phyloP scores from a whole-genome alignment of 2,113 vertebrate species.

The Taurulus bubalis region DNA sequence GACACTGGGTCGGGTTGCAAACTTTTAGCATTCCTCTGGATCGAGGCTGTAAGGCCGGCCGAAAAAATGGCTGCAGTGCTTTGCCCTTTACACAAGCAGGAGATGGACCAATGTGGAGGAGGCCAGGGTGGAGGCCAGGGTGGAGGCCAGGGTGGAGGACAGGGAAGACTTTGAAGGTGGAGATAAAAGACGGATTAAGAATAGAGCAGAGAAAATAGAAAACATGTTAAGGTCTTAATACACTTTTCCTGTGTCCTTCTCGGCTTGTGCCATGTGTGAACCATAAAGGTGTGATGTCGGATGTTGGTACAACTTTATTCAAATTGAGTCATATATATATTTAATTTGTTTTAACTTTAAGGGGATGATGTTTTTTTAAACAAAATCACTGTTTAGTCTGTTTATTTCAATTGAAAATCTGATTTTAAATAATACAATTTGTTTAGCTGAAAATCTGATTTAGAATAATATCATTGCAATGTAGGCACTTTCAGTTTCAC shows the following conservation, averaged over 20 bases:
- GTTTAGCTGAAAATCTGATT: not conserved
- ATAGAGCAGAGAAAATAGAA: not conserved
- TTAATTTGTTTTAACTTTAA: no score
- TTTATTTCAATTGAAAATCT: not conserved
- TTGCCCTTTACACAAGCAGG: slow-evolving; percentile 32
- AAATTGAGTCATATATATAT: not conserved
- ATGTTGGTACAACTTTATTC: not conserved
- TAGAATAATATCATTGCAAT: not conserved
- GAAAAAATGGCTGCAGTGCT: slow-evolving; percentile 26
- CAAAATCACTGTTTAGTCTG: no score
- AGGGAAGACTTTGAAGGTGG: not conserved
- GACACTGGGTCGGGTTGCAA: slow-evolving; percentile 77
- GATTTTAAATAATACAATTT: not conserved
- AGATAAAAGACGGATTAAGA: slow-evolving; percentile 3
- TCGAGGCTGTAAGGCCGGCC: slow-evolving; percentile 39
- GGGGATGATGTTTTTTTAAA: not conserved
- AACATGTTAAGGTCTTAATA: not conserved
- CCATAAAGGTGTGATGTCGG: not conserved
- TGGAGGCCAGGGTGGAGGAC: slow-evolving; percentile 6
- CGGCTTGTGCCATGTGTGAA: not conserved
- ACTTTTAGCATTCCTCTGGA: slow-evolving; percentile 82
- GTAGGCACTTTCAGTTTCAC: not conserved
- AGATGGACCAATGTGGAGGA: slow-evolving; percentile 12
- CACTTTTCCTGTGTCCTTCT: not conserved
- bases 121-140: not conserved